Evolutionary conservation across 2,113 vertebrate genomes (phyloP).

Genomic region (Lanius collurio): DNA sequence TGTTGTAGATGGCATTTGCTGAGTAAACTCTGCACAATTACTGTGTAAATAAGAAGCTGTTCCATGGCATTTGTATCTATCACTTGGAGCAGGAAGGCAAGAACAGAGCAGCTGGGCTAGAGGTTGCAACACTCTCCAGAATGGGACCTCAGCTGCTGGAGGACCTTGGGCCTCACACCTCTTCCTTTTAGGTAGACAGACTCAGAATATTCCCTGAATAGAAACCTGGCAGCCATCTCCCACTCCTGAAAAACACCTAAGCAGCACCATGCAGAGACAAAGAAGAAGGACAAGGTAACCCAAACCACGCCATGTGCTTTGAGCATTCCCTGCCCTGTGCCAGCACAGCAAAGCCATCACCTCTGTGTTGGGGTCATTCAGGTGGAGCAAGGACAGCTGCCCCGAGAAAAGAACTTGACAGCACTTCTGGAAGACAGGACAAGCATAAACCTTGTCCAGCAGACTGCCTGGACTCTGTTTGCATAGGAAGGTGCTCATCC

Average conservation of each 20-base stretch:
- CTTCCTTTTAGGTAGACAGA: background rate
- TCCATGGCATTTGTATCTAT: slow-evolving; percentile 42
- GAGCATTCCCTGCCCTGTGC: background rate
- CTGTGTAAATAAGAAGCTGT: slow-evolving; percentile 53
- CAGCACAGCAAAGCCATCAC: background rate
- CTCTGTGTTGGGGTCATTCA: background rate
- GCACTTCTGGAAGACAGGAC: background rate
- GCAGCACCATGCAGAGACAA: background rate
- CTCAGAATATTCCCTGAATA: background rate
- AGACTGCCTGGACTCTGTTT: background rate
- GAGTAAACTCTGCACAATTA: slow-evolving; percentile 64
- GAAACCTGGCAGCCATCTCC: background rate
- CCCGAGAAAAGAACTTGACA: background rate
- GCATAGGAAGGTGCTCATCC: background rate
- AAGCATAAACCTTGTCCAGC: background rate
- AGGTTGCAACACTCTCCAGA: background rate
- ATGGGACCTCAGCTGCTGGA: background rate
- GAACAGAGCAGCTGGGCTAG: background rate
- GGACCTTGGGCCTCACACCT: background rate
- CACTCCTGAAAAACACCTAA: background rate
- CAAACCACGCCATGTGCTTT: fast-evolving
- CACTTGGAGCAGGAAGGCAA: background rate
- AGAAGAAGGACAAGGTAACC: background rate
- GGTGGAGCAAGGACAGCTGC: background rate
- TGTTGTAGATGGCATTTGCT: slow-evolving; percentile 50